These are phyloP conservation scores for Tetropium fuscum DNA, from an alignment of 2,888 invertebrate species.

Conservation along the genomic window DNA sequence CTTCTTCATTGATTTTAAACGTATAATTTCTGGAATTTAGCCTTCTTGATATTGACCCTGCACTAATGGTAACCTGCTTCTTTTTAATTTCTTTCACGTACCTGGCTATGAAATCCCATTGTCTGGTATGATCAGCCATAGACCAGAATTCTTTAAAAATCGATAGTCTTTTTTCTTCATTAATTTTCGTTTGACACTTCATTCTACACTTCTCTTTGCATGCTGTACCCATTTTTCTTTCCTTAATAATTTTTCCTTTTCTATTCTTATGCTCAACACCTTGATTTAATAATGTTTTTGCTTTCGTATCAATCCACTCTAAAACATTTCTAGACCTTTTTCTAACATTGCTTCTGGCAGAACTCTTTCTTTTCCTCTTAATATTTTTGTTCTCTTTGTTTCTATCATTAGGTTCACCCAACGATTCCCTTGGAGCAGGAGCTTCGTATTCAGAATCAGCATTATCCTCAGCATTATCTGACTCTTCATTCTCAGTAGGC, in stretches of 20 bases:
- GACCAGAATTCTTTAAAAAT: constrained; percentile 18
- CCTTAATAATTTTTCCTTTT: constrained; percentile 16
- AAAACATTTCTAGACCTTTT: constrained; percentile 20
- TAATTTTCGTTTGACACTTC: constrained; percentile 21
- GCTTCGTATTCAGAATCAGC: no score
- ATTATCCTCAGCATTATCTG: no score
- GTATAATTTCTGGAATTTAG: not conserved
- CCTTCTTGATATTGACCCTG: not conserved
- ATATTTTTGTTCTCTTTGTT: not conserved
- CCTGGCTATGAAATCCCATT: constrained; percentile 35
- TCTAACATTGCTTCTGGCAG: no score
- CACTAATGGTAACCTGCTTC: constrained; percentile 36
- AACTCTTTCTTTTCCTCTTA: not conserved
- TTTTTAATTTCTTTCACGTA: constrained; percentile 44
- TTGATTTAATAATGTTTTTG: constrained; percentile 24
- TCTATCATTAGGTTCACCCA: no score
- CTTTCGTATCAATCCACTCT: constrained; percentile 27
- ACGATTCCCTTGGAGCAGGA: no score
- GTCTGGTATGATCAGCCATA: constrained; percentile 26
- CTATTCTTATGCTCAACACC: constrained; percentile 28
- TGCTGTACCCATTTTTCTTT: constrained; percentile 1
- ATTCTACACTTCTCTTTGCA: constrained; percentile 21
- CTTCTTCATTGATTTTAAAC: not conserved
- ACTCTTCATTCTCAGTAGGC: not conserved
- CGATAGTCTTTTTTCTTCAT: constrained; percentile 24